Evolutionary conservation across 2,113 vertebrate species (phyloP).

Genomic region (Pseudonaja textilis): DNA sequence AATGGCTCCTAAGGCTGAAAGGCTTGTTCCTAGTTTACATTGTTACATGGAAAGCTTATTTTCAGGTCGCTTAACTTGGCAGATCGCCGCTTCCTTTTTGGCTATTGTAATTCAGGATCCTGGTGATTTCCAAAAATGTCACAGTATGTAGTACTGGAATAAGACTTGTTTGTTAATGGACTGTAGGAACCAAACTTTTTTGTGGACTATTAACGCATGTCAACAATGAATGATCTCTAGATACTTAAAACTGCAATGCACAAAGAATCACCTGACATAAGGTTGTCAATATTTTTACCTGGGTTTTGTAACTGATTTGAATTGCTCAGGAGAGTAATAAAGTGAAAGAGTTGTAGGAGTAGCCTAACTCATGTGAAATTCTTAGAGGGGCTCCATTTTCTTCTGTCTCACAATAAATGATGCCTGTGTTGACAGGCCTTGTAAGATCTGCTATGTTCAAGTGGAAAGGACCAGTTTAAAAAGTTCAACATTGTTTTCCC

Average conservation of each 20-base stretch:
- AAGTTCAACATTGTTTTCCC: conserved; percentile 40
- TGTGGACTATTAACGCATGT: neutral
- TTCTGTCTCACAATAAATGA: conserved; percentile 39
- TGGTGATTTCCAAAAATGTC: conserved; percentile 27
- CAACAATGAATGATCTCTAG: neutral
- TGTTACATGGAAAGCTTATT: conserved; percentile 8
- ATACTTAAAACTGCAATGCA: neutral
- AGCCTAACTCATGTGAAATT: conserved; percentile 27
- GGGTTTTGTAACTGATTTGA: neutral
- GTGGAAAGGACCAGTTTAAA: conserved; percentile 22
- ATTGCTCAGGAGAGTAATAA: neutral
- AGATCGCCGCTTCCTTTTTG: conserved; percentile 31
- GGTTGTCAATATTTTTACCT: neutral
- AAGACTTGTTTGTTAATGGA: conserved; percentile 25
- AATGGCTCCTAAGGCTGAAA: neutral
- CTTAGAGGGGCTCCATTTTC: conserved; percentile 26
- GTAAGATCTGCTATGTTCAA: conserved; percentile 29
- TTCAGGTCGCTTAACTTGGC: conserved; percentile 38
- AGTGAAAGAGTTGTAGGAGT: conserved; percentile 6
- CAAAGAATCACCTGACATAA: neutral
- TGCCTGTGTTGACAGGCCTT: conserved; percentile 39
- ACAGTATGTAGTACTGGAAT: conserved; percentile 20
- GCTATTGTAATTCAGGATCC: neutral
- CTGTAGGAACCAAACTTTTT: neutral
- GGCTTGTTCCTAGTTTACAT: neutral